Conservation (phyloP, 1,140 invertebrate genomes). For the Acromyrmex echinatior region DNA sequence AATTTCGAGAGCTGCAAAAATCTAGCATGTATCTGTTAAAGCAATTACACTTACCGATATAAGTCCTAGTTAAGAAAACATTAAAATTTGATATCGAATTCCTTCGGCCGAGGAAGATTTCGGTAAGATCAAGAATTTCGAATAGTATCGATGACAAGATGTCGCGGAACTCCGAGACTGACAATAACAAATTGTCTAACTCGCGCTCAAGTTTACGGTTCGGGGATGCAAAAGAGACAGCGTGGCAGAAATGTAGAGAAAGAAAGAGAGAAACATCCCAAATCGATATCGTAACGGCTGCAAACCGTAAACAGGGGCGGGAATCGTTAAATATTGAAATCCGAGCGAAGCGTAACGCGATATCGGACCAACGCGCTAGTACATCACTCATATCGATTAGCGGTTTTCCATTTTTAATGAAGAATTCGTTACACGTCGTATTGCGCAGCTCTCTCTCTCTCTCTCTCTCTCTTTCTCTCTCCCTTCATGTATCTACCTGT, state of each 20-base stretch:
- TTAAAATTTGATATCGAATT: constrained; percentile 46
- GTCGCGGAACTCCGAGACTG: constrained; percentile 50
- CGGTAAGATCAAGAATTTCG: constrained; percentile 41
- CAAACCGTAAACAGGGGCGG: constrained; percentile 52
- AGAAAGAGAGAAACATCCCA: background rate
- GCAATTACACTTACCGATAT: background rate
- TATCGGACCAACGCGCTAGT: constrained; percentile 28
- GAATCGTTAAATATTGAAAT: constrained; percentile 66
- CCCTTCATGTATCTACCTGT: background rate
- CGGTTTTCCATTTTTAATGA: constrained; percentile 65
- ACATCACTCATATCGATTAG: constrained; percentile 61
- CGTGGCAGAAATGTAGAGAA: background rate
- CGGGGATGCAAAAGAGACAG: constrained; percentile 3
- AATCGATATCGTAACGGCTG: constrained; percentile 39
- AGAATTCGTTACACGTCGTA: constrained; percentile 55
- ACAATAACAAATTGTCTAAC: constrained; percentile 65
- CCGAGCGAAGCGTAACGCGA: constrained; percentile 48
- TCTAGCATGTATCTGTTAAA: background rate
- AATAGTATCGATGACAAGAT: constrained; percentile 57
- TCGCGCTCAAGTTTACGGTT: constrained; percentile 48
- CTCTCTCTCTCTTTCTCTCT: background rate
- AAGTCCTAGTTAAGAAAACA: constrained; percentile 6
- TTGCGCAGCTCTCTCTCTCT: background rate
- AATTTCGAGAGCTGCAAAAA: background rate
- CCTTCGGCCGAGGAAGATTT: constrained; percentile 33